These are phyloP conservation scores for Erpetoichthys calabaricus DNA, from an alignment of 2,797 vertebrate genomes.

Conservation along the genomic window DNA sequence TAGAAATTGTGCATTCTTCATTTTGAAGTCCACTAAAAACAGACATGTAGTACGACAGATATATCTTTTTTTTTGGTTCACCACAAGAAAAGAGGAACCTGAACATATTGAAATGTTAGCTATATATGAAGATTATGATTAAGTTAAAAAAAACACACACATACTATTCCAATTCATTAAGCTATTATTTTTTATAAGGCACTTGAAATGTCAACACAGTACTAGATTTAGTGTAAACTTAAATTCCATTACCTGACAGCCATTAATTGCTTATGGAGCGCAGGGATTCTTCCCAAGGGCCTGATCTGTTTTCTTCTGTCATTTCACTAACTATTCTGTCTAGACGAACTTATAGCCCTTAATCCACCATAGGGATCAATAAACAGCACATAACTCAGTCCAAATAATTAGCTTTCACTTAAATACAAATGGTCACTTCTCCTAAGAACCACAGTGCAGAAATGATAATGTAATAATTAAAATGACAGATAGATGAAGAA, in stretches of 20 bases:
- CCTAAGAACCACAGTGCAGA: conserved; percentile 75
- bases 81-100: conserved; percentile 16
- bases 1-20: conserved; percentile 54
- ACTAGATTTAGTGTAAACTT: conserved; percentile 98
- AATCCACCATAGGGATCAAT: conserved; percentile 99
- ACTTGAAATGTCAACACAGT: conserved; percentile 93
- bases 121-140: conserved; percentile 1
- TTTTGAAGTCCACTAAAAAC: conserved; percentile 24
- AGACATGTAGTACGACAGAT: conserved; percentile 33
- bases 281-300: conserved; percentile 86
- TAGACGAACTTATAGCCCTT: conserved; percentile 98
- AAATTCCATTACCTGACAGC: conserved; percentile 99
- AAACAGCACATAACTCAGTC: conserved; percentile 99
- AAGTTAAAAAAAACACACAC: conserved; percentile 35
- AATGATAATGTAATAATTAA: conserved; percentile 99
- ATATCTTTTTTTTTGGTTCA: conserved; percentile 29
- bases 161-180: conserved; percentile 83
- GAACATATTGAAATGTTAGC: conserved; percentile 25
- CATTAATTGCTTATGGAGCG: conserved; percentile 97
- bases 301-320: conserved; percentile 96
- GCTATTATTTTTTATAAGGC: conserved; percentile 94
- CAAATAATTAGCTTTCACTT: conserved; percentile 99
- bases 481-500: conserved; percentile 97
- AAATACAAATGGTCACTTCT: conserved; percentile 92
- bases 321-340: conserved; percentile 99